Evolutionary conservation across 1,140 invertebrate species (phyloP), one percentile per base, ranked within the genome.

Genomic region (Platyscapa corneri): DNA sequence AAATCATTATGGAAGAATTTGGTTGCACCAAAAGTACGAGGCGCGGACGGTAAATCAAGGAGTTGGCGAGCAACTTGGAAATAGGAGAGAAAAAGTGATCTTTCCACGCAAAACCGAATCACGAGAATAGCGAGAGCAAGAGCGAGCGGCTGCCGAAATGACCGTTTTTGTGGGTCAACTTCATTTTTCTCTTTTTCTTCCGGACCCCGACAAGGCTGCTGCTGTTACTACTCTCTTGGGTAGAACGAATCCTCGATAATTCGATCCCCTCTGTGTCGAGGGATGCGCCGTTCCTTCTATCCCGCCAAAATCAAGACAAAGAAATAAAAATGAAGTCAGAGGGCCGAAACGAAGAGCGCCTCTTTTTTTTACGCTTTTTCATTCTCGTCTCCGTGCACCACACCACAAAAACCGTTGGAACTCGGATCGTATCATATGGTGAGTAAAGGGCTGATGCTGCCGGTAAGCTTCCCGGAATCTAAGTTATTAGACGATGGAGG

Each of bases 231-330:
- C 53, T 16, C 1, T 0, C 53, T 23, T 78, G 49, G 49, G 65
- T 81, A 83, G 81, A 89, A 89, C 84, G 88, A 89, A 89, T 88
- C 83, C 37, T 70, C 27, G 80, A 85, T 89, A 88, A 89, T 89
- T 88, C 85, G 88, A 88, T 88, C 87, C 83, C 72, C 74, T 76
- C 78, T 60, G 78, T 49, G 74, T 46, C 14, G 34, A 37, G 78
- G 78, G 78, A 81, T 81, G 64, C 67, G 46, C 39, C 14, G 65
- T n/a, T 46, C 27, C 27, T 39, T 42, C 65, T 32, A 37, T 27
- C 3, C 37, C 37, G 37, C 39, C 34, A 32, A 46, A 46, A 80
- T 10, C 49, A 18, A 74, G 81, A 74, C 49, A 82, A 82, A 60
- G 81, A 82, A 75, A 60, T 34, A 64, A 53, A 60, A 82, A 30